phyloP scores from a whole-genome alignment of 64 coral and sea anemone genomes.

The Montipora efflorescens region DNA sequence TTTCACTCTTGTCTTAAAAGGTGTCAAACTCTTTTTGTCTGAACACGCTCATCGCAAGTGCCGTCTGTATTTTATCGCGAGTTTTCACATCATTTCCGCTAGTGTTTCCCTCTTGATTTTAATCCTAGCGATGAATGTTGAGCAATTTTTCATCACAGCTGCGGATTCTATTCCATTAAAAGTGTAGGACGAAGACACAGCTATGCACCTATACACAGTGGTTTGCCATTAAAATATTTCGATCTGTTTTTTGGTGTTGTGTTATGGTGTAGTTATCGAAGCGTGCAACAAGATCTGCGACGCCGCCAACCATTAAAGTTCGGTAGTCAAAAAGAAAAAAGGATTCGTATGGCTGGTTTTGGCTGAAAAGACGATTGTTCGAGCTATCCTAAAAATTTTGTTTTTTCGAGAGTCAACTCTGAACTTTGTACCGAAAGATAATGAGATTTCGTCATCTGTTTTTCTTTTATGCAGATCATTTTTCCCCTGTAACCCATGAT shows the following conservation, averaged over 20 bases:
- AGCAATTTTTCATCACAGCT: no score
- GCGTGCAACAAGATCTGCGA: background rate
- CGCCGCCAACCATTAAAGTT: background rate
- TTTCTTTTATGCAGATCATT: conserved; percentile 26
- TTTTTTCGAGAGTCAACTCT: background rate
- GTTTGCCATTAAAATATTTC: background rate
- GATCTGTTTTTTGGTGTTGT: background rate
- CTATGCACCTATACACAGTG: no score
- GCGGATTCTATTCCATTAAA: no score
- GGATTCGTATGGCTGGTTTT: background rate
- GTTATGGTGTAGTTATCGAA: background rate
- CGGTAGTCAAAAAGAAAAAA: background rate
- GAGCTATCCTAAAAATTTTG: background rate
- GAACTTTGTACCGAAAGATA: conserved; percentile 10
- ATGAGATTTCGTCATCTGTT: background rate
- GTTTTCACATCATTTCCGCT: background rate
- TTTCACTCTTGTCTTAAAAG: background rate
- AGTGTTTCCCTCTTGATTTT: no score
- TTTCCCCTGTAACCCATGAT: conserved; percentile 4
- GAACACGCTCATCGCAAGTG: background rate
- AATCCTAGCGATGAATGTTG: no score
- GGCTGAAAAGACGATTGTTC: background rate
- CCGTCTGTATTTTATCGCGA: background rate
- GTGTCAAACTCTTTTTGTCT: background rate
- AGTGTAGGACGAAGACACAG: no score